Evolutionary conservation across 64 coral and sea anemone genomes (phyloP).

Genomic region (Dendronephthya gigantea): DNA sequence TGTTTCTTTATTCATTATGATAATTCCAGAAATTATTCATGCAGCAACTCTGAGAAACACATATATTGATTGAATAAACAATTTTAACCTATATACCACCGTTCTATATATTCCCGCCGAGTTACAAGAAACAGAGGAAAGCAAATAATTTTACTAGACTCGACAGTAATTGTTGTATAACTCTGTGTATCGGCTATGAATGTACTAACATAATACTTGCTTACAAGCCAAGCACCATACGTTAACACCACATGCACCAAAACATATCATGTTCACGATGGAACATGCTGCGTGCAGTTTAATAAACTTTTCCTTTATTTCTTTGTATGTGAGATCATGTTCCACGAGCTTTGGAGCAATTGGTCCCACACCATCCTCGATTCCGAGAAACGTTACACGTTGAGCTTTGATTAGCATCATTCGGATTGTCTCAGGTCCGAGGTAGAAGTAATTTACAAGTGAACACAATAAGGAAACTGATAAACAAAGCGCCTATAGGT

Average conservation of each 20-base stretch:
- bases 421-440: background rate
- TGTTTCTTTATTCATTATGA: no score
- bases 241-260: slow-evolving; percentile 2
- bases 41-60: no score
- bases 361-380: background rate
- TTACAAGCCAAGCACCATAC: background rate
- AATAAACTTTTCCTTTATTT: background rate
- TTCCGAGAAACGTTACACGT: background rate
- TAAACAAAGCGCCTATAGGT: background rate
- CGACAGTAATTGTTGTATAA: background rate
- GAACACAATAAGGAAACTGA: background rate
- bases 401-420: background rate
- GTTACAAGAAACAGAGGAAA: no score
- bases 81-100: no score
- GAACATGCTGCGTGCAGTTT: background rate
- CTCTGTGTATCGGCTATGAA: no score
- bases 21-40: no score
- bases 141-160: background rate
- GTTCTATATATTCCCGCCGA: no score
- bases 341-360: background rate
- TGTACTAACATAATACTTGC: background rate
- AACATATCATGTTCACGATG: background rate
- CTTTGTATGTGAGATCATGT: background rate
- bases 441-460: background rate
- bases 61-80: no score